phyloP scores from a whole-genome alignment of 53 echinoderm and acorn worm genomes.

The Luidia sarsii region DNA sequence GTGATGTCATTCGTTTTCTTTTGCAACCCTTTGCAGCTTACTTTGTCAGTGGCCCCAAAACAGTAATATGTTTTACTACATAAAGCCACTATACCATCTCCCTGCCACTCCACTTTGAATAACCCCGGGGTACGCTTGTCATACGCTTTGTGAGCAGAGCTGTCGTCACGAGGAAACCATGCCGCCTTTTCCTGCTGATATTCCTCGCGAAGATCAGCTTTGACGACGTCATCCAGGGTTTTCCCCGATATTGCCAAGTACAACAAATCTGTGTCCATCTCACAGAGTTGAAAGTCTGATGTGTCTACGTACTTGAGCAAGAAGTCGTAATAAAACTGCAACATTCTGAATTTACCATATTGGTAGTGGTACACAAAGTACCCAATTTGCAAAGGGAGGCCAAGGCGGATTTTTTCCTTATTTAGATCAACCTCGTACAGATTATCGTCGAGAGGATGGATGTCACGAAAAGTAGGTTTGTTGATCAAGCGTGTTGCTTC shows the following conservation, averaged over 20 bases:
- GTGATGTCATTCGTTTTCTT: conserved; percentile 37
- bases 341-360: conserved; percentile 5
- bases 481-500: background rate
- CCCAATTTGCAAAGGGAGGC: background rate
- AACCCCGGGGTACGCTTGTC: conserved; percentile 66
- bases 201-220: conserved; percentile 19
- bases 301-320: conserved; percentile 22
- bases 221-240: conserved; percentile 38
- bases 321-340: conserved; percentile 59
- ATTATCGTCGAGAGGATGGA: background rate
- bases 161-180: conserved; percentile 51
- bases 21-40: conserved; percentile 54
- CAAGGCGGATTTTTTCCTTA: background rate
- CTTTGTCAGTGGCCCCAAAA: conserved; percentile 38
- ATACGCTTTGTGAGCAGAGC: conserved; percentile 23
- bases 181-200: conserved; percentile 53
- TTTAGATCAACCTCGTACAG: conserved; percentile 30
- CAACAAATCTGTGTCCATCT: conserved; percentile 17
- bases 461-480: conserved; percentile 7
- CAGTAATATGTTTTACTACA: conserved; percentile 60
- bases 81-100: conserved; percentile 54
- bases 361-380: conserved; percentile 11
- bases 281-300: too few relatives aligned
- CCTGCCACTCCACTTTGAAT: conserved; percentile 68
- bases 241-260: conserved; percentile 50